phyloP scores from a whole-genome alignment of 2,888 invertebrate genomes.

The Cryptus viduatorius region DNA sequence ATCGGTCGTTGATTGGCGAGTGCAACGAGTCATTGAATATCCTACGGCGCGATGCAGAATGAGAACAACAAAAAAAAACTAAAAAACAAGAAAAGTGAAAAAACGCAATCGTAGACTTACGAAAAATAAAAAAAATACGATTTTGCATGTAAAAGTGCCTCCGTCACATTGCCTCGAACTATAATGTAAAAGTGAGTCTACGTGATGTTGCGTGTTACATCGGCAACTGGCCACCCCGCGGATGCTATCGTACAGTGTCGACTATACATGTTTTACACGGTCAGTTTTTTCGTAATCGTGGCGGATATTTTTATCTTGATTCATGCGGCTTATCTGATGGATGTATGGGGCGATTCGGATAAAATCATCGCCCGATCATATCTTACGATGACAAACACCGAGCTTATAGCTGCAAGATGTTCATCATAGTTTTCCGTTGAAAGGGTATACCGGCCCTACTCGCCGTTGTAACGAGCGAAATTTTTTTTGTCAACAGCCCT shows the following conservation, averaged over 20 bases:
- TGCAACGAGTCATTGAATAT: background rate
- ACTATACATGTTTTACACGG: conserved; percentile 70
- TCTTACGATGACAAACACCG: conserved; percentile 76
- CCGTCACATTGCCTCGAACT: too few relatives aligned
- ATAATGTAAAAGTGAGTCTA: conserved; percentile 63
- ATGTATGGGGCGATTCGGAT: conserved; percentile 70
- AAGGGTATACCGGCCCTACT: conserved; percentile 72
- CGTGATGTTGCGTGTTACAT: conserved; percentile 72
- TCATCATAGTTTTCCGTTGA: conserved; percentile 50
- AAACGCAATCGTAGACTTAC: too few relatives aligned
- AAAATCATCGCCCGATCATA: conserved; percentile 72
- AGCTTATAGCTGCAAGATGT: conserved; percentile 75
- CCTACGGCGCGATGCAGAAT: background rate
- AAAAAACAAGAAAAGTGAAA: background rate
- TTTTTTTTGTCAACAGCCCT: conserved; percentile 69
- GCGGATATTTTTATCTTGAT: conserved; percentile 71
- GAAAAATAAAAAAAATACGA: too few relatives aligned
- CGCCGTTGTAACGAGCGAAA: conserved; percentile 57
- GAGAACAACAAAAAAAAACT: background rate
- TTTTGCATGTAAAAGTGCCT: too few relatives aligned
- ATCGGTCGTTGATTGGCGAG: conserved; percentile 29
- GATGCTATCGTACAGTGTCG: conserved; percentile 50
- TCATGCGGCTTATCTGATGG: conserved; percentile 71
- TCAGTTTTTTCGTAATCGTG: conserved; percentile 69
- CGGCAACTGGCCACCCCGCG: conserved; percentile 75